These are phyloP conservation scores for Plecotus auritus DNA, from an alignment of 2,113 vertebrate genomes.

Conservation along the genomic window DNA sequence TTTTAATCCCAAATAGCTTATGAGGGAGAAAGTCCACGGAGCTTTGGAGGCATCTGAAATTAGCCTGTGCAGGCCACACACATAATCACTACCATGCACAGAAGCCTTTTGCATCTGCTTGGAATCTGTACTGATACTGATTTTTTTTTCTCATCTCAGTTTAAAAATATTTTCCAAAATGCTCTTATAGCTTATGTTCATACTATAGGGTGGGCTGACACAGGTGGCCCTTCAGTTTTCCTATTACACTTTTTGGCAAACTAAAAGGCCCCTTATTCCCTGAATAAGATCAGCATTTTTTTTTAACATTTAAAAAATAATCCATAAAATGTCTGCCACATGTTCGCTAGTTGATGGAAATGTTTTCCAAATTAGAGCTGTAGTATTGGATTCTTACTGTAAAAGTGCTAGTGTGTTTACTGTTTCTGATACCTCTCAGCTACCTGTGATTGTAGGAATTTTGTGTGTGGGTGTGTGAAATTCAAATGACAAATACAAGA, in stretches of 20 bases:
- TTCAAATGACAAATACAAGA: constrained; percentile 16
- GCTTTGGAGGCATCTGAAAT: constrained; percentile 69
- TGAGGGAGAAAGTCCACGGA: constrained; percentile 29
- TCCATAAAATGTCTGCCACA: constrained; percentile 78
- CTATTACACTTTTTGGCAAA: constrained; percentile 76
- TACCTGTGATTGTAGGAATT: constrained; percentile 31
- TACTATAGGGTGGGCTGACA: constrained; percentile 77
- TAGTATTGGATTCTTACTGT: constrained; percentile 46
- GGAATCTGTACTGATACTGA: constrained; percentile 61
- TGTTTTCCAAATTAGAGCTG: constrained; percentile 69
- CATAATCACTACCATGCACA: constrained; percentile 65
- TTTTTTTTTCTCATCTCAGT: constrained; percentile 39
- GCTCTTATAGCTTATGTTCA: constrained; percentile 66
- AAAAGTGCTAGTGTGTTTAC: constrained; percentile 55
- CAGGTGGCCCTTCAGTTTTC: constrained; percentile 81
- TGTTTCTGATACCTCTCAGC: constrained; percentile 35
- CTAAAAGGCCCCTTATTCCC: constrained; percentile 67
- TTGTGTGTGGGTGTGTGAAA: background rate
- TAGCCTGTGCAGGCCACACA: constrained; percentile 71
- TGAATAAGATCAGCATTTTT: constrained; percentile 71
- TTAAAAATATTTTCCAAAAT: constrained; percentile 68
- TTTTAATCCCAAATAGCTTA: constrained; percentile 51
- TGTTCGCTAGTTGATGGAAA: constrained; percentile 74
- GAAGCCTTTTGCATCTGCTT: constrained; percentile 69
- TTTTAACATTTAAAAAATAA: constrained; percentile 72